Percentiles rank a stretch among this genome's conserved stretches.
Conservation (phyloP, 2,888 invertebrate species). For the Bellardia bayeri region DNA sequence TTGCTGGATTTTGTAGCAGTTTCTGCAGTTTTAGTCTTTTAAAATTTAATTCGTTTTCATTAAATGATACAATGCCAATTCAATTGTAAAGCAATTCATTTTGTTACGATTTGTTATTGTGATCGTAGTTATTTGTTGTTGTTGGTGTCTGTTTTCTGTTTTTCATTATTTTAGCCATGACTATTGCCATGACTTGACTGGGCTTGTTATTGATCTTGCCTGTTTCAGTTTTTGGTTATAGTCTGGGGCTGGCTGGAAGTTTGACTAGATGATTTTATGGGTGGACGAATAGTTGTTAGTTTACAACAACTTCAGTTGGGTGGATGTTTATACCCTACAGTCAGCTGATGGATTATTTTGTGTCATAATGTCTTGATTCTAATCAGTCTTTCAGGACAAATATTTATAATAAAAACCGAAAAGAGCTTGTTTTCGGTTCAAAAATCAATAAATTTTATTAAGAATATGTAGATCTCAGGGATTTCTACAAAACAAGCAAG, state of each 20-base stretch:
- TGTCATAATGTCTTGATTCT: no score
- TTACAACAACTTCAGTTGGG: conserved; percentile 24
- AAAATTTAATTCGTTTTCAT: conserved; percentile 63
- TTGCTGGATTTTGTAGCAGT: conserved; percentile 19
- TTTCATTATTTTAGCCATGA: conserved; percentile 12
- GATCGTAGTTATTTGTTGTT: conserved; percentile 45
- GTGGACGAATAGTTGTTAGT: conserved; percentile 32
- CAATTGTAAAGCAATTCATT: conserved; percentile 72
- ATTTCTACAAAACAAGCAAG: no score
- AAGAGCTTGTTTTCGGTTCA: no score
- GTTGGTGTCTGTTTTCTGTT: conserved; percentile 5
- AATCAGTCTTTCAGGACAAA: no score
- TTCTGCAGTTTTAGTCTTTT: background rate
- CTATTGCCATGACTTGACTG: conserved; percentile 65
- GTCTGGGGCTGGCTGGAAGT: conserved; percentile 17
- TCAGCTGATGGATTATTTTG: background rate
- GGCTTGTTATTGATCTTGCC: conserved; percentile 73
- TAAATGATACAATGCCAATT: conserved; percentile 68
- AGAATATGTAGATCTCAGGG: no score
- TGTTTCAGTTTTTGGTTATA: conserved; percentile 24
- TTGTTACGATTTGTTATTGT: conserved; percentile 68
- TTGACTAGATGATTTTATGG: conserved; percentile 38
- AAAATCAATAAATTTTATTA: no score
- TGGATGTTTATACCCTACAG: conserved; percentile 33
- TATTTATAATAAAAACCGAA: no score